These are phyloP conservation scores for Adelphocoris suturalis DNA, from an alignment of 2,888 invertebrate species.

Conservation along the genomic window DNA sequence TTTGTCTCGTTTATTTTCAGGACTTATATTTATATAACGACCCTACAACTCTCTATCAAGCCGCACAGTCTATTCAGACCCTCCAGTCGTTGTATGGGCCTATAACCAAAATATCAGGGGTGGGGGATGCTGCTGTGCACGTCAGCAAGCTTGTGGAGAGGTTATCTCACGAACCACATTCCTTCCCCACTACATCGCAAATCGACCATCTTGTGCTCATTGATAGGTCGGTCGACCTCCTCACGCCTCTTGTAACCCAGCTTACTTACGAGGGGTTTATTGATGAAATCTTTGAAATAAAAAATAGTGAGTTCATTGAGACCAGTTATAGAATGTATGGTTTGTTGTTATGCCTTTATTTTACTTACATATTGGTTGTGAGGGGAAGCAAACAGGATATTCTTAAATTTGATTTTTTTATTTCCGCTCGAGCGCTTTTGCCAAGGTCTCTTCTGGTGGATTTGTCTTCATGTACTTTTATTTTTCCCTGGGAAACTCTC, in stretches of 20 bases:
- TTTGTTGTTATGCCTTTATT: too few relatives aligned
- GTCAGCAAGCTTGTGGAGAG: constrained; percentile 92
- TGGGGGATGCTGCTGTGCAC: constrained; percentile 90
- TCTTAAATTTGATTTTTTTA: too few relatives aligned
- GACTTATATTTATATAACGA: constrained; percentile 94
- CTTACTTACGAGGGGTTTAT: constrained; percentile 98
- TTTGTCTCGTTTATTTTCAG: constrained; percentile 76
- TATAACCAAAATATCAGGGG: constrained; percentile 89
- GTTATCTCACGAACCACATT: constrained; percentile 82
- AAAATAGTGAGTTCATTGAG: constrained; percentile 81
- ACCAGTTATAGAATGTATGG: background rate
- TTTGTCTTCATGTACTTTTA: too few relatives aligned
- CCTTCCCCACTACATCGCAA: constrained; percentile 80
- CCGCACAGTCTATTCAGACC: constrained; percentile 91
- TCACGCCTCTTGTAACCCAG: constrained; percentile 95
- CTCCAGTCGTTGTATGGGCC: constrained; percentile 93
- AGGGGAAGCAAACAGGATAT: too few relatives aligned
- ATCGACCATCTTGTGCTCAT: constrained; percentile 94
- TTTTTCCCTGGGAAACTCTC: too few relatives aligned
- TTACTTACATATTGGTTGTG: too few relatives aligned
- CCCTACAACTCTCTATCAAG: constrained; percentile 91
- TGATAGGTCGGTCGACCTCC: constrained; percentile 94
- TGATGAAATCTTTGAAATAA: constrained; percentile 95
- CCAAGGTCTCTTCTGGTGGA: too few relatives aligned
- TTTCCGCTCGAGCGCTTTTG: too few relatives aligned